Conservation (phyloP, 2,888 invertebrate species). For the Glaucopsyche alexis region DNA sequence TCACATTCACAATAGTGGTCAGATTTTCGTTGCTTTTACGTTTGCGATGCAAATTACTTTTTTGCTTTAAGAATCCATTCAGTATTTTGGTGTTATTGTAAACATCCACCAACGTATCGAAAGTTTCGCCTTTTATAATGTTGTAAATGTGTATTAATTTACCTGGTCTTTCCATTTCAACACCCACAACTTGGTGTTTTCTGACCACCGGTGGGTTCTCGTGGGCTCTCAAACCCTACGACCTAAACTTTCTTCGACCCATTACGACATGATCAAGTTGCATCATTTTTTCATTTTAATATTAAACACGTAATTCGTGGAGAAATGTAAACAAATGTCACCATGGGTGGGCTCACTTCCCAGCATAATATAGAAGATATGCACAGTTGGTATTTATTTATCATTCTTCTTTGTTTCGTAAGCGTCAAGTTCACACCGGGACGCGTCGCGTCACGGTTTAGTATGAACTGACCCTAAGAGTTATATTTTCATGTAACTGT, state of each 20-base stretch:
- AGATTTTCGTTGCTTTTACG: too few species aligned
- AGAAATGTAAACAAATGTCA: not conserved
- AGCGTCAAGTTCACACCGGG: not conserved
- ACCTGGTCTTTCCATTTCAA: not conserved
- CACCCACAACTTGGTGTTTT: not conserved
- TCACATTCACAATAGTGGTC: too few species aligned
- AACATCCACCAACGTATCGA: too few species aligned
- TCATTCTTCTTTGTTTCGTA: not conserved
- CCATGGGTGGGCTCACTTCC: not conserved
- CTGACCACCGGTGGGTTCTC: too few species aligned
- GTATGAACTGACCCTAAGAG: too few species aligned
- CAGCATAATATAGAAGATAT: not conserved
- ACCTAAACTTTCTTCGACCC: not conserved
- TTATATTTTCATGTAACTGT: too few species aligned
- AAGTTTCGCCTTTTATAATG: not conserved
- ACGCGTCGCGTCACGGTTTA: too few species aligned
- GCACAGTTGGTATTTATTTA: not conserved
- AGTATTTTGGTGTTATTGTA: too few species aligned
- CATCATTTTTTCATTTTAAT: not conserved
- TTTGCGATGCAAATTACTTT: too few species aligned
- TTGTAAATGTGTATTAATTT: not conserved
- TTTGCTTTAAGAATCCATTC: too few species aligned
- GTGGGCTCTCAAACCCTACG: not conserved
- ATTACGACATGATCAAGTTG: not conserved
- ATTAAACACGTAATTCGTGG: slow-evolving; percentile 1